A percentile compares a stretch with the other conserved stretches of the same genome.
Conservation (phyloP, 2,888 invertebrate genomes). For the Pristionchus mayeri region DNA sequence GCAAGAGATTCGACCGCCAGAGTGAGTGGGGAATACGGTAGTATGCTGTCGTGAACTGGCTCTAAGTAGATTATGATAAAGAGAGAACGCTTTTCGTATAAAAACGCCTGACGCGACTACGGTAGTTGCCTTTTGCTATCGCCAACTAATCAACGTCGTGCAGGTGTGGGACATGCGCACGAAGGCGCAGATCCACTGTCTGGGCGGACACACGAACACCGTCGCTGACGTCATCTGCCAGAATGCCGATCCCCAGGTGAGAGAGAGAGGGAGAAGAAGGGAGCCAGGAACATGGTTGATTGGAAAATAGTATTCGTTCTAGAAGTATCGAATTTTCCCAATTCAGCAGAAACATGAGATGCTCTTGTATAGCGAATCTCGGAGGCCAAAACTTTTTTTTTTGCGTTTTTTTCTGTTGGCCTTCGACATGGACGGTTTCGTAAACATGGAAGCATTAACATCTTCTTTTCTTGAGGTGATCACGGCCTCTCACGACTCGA, state of each 20-base stretch:
- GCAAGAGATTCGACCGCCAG: conserved; percentile 96
- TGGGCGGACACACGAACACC: conserved; percentile 96
- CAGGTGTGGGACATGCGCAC: conserved; percentile 97
- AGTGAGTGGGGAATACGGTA: conserved; percentile 69
- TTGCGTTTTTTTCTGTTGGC: too few relatives aligned
- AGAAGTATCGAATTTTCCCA: too few relatives aligned
- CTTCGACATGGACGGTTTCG: neutral
- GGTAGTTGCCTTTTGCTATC: too few relatives aligned
- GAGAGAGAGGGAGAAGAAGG: neutral
- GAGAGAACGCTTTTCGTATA: too few relatives aligned
- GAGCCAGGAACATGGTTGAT: neutral
- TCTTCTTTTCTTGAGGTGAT: too few relatives aligned
- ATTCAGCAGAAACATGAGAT: too few relatives aligned
- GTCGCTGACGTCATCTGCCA: conserved; percentile 95
- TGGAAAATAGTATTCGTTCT: too few relatives aligned
- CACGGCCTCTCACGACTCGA: conserved; percentile 87
- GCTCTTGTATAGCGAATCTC: too few relatives aligned
- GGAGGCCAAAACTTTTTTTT: too few relatives aligned
- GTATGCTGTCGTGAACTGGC: neutral
- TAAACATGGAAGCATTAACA: too few relatives aligned
- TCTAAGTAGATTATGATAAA: too few relatives aligned
- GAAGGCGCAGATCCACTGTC: conserved; percentile 96
- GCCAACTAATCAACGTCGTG: neutral
- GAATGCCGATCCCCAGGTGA: conserved; percentile 89
- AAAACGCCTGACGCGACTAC: too few relatives aligned